Evolutionary conservation across 2,888 invertebrate species (phyloP), one percentile per base, ranked within the genome.

Genomic region (Aphelenchoides bicaudatus): DNA sequence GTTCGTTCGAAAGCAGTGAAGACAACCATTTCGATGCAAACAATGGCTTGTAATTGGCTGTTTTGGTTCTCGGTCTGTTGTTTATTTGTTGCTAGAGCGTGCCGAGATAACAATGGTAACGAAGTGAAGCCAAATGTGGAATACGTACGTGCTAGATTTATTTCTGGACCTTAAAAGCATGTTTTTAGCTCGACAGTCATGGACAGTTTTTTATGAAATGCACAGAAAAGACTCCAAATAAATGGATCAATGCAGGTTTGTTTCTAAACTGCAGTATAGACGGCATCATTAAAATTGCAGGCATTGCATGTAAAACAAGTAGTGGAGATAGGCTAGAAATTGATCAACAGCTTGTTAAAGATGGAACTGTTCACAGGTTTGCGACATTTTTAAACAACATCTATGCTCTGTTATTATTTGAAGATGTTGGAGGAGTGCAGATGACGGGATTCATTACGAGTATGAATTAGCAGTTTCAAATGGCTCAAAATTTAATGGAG

Each of bases 141-240:
- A 43, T 43, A 43, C 43, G 43, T 43, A n/a, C 16, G 23, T 21
- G 13, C 34, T 13, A 34, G 13, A 13, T 13, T 34, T 16, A 34
- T 13, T 34, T 34, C 13, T 16, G 13, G 34, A 13, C 16, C 34
- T 34, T 13, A 34, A 13, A 16, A 34, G 13, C 13, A 13, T 34
- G 13, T 8, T 8, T 43, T 19, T 25, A 43, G 43, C 25, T 43
- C 21, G 43, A 43, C 43, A 25, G 25, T 21, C 43, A 43, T 10
- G 43, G 43, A 6, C 43, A 21, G 8, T 43, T 43, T 25, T 43
- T 43, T 25, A 43, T 43, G 43, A 43, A 43, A n/a, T 43, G 43
- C 43, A 43, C 43, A 25, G 6, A 43, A 43, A 6, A 8, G 23
- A n/a, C n/a, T n/a, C n/a, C n/a, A n/a, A n/a, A n/a, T n/a, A n/a